phyloP scores from a whole-genome alignment of 2,797 vertebrate species.

The Macropodus opercularis region DNA sequence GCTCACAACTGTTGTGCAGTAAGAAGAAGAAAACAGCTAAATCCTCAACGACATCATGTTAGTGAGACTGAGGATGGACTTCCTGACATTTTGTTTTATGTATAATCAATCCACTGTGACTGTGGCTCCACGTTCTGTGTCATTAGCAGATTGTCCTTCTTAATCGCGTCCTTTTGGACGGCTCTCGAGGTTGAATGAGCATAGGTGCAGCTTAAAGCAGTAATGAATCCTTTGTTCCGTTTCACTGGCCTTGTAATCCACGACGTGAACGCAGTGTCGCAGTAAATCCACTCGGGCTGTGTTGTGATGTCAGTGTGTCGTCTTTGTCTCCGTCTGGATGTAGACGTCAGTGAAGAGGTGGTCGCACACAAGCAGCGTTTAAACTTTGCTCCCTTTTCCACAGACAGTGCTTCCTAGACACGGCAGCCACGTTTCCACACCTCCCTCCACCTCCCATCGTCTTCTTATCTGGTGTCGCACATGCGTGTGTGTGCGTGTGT shows the following conservation, averaged over 20 bases:
- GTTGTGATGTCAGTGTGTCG: no score
- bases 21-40: constrained; percentile 1
- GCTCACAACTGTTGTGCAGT: neutral
- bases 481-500: constrained; percentile 9
- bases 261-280: no score
- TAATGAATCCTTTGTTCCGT: no score
- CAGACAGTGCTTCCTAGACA: constrained; percentile 26
- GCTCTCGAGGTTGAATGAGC: neutral
- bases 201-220: neutral
- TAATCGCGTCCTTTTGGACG: neutral
- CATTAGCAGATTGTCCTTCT: no score
- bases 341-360: constrained; percentile 43
- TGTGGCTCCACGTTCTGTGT: no score
- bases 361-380: constrained; percentile 10
- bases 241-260: no score
- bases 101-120: no score
- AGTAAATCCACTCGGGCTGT: neutral
- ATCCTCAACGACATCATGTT: neutral
- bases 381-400: constrained; percentile 19
- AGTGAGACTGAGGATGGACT: no score
- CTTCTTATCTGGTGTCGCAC: constrained; percentile 5
- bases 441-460: constrained; percentile 19
- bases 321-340: no score
- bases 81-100: no score
- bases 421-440: constrained; percentile 3